These are phyloP conservation scores for Ephydatia muelleri DNA, from an alignment of 37 sponge, comb jelly and placozoan genomes.

Conservation along the genomic window DNA sequence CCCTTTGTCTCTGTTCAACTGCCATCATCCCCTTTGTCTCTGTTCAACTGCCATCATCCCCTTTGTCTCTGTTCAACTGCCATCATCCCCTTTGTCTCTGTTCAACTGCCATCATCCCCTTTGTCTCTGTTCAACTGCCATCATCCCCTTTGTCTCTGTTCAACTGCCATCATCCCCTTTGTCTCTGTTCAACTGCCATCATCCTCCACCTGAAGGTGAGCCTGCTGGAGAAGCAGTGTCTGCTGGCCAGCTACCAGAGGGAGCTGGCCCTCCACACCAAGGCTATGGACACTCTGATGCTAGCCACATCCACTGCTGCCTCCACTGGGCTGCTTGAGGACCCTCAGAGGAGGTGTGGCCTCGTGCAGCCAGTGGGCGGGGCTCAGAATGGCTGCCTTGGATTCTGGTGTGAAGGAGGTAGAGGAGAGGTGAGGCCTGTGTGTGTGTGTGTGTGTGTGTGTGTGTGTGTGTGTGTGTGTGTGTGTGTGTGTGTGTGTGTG, in stretches of 20 bases:
- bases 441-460: neutral
- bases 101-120: too few relatives aligned
- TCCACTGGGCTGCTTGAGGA: neutral
- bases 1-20: too few relatives aligned
- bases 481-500: neutral
- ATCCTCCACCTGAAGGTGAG: neutral
- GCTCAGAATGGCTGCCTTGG: neutral
- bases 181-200: too few relatives aligned
- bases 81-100: too few relatives aligned
- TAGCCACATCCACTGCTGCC: neutral
- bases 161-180: too few relatives aligned
- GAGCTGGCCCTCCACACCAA: neutral
- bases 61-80: too few relatives aligned
- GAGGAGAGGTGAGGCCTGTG: neutral
- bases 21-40: too few relatives aligned
- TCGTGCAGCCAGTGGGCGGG: neutral
- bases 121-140: too few relatives aligned
- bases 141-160: too few relatives aligned
- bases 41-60: too few relatives aligned
- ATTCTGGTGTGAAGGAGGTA: neutral
- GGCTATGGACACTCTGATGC: neutral
- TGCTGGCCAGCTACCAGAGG: neutral
- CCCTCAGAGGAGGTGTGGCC: neutral
- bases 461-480: neutral
- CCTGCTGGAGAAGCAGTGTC: constrained; percentile 4